phyloP scores from a whole-genome alignment of 64 coral and sea anemone genomes.

The Montipora sp. region DNA sequence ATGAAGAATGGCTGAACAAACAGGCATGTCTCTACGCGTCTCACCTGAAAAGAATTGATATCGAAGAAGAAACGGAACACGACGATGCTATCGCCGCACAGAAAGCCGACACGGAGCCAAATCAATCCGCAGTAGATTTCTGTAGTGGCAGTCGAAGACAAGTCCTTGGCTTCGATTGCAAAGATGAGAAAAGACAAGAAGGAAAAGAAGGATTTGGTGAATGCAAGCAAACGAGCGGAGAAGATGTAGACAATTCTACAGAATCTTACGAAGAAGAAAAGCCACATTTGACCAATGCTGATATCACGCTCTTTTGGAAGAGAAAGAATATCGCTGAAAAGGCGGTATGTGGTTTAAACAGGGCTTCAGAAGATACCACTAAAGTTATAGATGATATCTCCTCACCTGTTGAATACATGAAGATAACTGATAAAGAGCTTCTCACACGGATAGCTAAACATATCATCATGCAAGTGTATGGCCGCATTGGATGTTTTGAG shows the following conservation, averaged over 20 bases:
- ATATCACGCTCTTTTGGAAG: neutral
- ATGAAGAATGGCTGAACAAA: neutral
- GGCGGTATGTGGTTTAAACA: neutral
- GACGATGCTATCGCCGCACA: neutral
- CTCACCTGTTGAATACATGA: neutral
- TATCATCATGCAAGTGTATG: slow-evolving; percentile 10
- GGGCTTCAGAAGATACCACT: neutral
- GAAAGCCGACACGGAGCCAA: neutral
- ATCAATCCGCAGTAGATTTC: neutral
- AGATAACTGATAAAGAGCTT: neutral
- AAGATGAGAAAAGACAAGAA: neutral
- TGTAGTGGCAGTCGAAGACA: neutral
- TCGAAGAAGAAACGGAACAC: neutral
- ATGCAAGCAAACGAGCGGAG: neutral
- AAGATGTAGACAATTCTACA: too few relatives aligned
- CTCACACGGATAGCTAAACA: neutral
- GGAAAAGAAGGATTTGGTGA: neutral
- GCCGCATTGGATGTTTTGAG: slow-evolving; percentile 12
- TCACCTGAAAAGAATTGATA: neutral
- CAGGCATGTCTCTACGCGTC: neutral
- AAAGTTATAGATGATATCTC: neutral
- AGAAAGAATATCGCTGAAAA: neutral
- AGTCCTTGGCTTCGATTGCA: neutral
- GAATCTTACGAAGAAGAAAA: neutral
- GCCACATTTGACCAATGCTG: neutral